Evolutionary conservation across 1,140 invertebrate genomes (phyloP).

Genomic region (Pygmarrhopalites habei): DNA sequence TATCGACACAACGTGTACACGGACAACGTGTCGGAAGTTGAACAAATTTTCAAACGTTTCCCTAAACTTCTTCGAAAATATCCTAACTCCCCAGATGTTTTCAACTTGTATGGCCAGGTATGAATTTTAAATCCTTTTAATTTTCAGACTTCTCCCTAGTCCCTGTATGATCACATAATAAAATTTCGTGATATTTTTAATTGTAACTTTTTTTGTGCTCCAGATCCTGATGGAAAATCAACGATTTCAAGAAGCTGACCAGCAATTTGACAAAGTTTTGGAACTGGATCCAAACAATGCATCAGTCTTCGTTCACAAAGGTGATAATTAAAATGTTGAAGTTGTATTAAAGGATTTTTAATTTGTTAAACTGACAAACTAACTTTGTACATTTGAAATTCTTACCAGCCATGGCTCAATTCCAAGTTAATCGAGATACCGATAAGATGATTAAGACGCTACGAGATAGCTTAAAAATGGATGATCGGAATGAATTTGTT

Average conservation of each 20-base stretch:
- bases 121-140: constrained; percentile 20
- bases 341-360: too few species aligned
- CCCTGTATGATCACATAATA: too few species aligned
- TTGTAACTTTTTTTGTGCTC: constrained; percentile 28
- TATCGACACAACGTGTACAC: constrained; percentile 58
- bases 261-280: constrained; percentile 70
- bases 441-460: constrained; percentile 71
- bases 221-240: constrained; percentile 69
- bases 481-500: constrained; percentile 86
- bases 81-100: constrained; percentile 74
- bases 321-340: constrained; percentile 42
- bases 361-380: too few species aligned
- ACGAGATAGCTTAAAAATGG: constrained; percentile 73
- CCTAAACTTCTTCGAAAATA: constrained; percentile 67
- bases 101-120: constrained; percentile 73
- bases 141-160: constrained; percentile 18
- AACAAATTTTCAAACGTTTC: constrained; percentile 61
- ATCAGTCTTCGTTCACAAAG: constrained; percentile 76
- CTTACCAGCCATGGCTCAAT: constrained; percentile 55
- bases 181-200: constrained; percentile 27
- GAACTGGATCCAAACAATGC: constrained; percentile 78
- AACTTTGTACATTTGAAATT: background rate
- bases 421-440: constrained; percentile 73
- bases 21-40: constrained; percentile 52
- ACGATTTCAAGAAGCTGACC: constrained; percentile 71